Evolutionary conservation across 1,140 invertebrate genomes (phyloP).

Genomic region (Eurosta solidaginis): DNA sequence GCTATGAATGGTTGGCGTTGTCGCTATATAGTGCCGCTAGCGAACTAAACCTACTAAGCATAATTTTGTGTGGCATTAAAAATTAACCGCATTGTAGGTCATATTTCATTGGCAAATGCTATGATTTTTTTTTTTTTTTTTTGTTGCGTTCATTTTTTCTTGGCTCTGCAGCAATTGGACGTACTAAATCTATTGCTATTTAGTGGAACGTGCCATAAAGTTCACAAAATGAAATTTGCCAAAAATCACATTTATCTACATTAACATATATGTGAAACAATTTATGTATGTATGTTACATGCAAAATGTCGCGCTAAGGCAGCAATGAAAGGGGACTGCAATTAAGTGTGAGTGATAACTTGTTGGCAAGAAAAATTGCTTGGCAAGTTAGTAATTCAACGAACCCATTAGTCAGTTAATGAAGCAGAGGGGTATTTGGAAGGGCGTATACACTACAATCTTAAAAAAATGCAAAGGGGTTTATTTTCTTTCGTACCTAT

Average conservation of each 20-base stretch:
- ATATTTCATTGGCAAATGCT: not conserved
- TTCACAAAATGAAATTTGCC: not conserved
- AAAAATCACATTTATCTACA: not conserved
- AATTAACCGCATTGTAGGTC: conserved; percentile 8
- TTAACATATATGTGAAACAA: not conserved
- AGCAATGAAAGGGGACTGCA: not conserved
- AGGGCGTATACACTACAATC: no score
- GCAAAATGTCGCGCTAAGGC: not conserved
- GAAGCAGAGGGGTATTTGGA: no score
- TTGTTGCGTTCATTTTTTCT: no score
- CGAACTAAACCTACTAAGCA: no score
- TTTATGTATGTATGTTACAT: not conserved
- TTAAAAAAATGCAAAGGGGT: no score
- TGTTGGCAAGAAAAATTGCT: not conserved
- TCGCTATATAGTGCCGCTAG: not conserved
- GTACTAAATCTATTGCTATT: not conserved
- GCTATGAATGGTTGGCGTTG: conserved; percentile 20
- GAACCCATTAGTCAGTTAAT: no score
- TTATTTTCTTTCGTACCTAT: no score
- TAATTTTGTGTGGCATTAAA: not conserved
- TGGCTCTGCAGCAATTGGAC: not conserved
- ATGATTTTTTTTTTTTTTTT: not conserved
- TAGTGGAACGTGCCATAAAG: not conserved
- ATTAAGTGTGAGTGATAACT: not conserved
- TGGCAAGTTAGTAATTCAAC: no score